These are phyloP conservation scores for Leptarthrus brevirostris DNA, from an alignment of 2,888 invertebrate genomes.

Conservation along the genomic window DNA sequence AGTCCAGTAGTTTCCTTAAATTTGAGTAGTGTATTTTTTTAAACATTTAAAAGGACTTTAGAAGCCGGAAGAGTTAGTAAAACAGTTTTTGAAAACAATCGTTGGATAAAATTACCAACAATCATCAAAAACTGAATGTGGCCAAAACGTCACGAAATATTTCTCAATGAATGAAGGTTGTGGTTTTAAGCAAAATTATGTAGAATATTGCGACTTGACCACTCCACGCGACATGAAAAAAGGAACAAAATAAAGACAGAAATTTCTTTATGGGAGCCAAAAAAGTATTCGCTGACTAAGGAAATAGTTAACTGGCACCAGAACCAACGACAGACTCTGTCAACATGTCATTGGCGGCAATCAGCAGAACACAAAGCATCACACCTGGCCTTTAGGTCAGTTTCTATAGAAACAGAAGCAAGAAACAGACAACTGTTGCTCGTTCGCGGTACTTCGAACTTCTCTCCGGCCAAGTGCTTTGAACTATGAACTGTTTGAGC, in stretches of 20 bases:
- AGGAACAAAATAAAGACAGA: not conserved
- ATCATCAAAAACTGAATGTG: constrained; percentile 32
- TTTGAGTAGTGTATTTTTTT: not conserved
- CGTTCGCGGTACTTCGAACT: not conserved
- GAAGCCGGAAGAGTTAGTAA: too few species aligned
- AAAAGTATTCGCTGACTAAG: too few species aligned
- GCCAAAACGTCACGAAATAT: too few species aligned
- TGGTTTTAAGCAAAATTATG: not conserved
- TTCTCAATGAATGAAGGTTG: constrained; percentile 32
- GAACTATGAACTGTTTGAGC: constrained; percentile 44
- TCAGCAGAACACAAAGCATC: not conserved
- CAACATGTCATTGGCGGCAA: not conserved
- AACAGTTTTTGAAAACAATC: too few species aligned
- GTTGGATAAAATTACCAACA: too few species aligned
- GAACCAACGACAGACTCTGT: not conserved
- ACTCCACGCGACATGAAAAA: not conserved
- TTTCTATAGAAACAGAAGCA: constrained; percentile 37
- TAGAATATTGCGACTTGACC: not conserved
- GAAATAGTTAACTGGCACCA: too few species aligned
- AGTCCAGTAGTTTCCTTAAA: not conserved
- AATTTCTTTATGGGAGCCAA: not conserved
- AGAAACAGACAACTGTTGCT: constrained; percentile 31
- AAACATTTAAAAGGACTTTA: too few species aligned
- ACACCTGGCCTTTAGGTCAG: constrained; percentile 39
- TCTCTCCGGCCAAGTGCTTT: constrained; percentile 35